Base-by-base conservation (phyloP, 2,888 invertebrate species). In the Lacanobia wlatinum region DNA sequence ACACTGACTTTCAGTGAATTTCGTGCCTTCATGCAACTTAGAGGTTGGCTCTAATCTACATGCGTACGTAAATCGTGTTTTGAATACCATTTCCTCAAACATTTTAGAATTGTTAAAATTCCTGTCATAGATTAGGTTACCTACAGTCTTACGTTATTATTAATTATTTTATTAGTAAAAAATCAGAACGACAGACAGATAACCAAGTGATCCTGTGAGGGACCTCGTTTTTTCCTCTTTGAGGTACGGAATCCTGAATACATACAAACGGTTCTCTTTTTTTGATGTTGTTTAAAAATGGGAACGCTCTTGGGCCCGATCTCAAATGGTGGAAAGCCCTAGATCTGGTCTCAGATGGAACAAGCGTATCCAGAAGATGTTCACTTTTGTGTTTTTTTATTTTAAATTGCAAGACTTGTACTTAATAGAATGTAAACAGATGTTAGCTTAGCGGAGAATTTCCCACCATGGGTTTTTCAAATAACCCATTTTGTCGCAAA, bases 71-170 rank as follows among this genome's bases (percentile, higher is more conserved):
- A 48, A 53, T 38, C 38, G 23, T 62, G 43, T 77, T 80, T 73
- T n/a, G 18, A 55, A 1, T 63, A 38, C 21, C 5, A 64, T 78
- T 72, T 78, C 56, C 70, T 70, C 8, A 58, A 56, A 56, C 5
- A 38, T 76, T 48, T 10, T 21, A 34, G n/a, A 78, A 48, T 78
- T 50, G 67, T 59, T 58, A 5, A 76, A 40, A 77, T 58, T 58
- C n/a, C 14, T 28, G 43, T 1, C 34, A 7, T 46, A 16, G 2
- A 48, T 21, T 7, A 28, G 55, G 7, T 48, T n/a, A n/a, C n/a
- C n/a, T n/a, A n/a, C n/a, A n/a, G n/a, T n/a, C n/a, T n/a, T n/a
- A n/a, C n/a, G n/a, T n/a, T n/a, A n/a, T n/a, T n/a, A n/a, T n/a
- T n/a, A n/a, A n/a, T n/a, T n/a, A n/a, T n/a, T n/a, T n/a, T n/a